Evolutionary conservation across 1,140 invertebrate genomes (phyloP), one percentile per base, ranked within the genome.

Genomic region (Conopomorpha cramerella): DNA sequence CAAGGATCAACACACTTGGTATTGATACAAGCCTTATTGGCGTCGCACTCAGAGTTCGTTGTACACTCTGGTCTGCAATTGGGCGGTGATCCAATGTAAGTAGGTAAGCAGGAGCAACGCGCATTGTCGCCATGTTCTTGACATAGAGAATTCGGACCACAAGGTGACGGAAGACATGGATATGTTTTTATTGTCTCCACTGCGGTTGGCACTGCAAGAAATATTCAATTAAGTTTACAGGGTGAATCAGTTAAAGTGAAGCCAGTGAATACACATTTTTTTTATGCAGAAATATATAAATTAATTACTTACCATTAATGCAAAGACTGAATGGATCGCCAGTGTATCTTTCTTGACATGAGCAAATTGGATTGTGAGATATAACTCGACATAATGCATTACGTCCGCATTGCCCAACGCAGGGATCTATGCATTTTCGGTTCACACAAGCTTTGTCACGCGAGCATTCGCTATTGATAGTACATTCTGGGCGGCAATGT

Each of bases 381-480:
- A 89, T 80, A 1, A 90, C 88, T 67, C 85, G 82, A 43, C 89
- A 91, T 32, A 84, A 77, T 10, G 89, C 85, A 65, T 91, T 89
- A 13, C 68, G 66, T n/a, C 87, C 89, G 58, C 90, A 92, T 43
- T 84, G 84, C 38, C 84, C 86, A 15, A 82, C 79, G 54, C 90
- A 92, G 16, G 89, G 89, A 66, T 92, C 82, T 33, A 81, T 76
- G 57, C 90, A 93, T 77, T 89, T 89, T 35, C 84, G 81, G 47
- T 83, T 84, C 14, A 87, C 79, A 53, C 91, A 93, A 4, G 88
- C 84, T 53, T 85, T 83, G 43, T 86, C 84, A n/a, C 80, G 81
- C 4, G 84, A 52, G 60, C 90, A 92, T 55, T 93, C 89, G 11
- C 84, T 82, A 46, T 87, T 86, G 8, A 87, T 73, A 1, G 82